These are phyloP conservation scores for Chaetura pelagica DNA, from an alignment of 2,113 vertebrate species.

Conservation along the genomic window DNA sequence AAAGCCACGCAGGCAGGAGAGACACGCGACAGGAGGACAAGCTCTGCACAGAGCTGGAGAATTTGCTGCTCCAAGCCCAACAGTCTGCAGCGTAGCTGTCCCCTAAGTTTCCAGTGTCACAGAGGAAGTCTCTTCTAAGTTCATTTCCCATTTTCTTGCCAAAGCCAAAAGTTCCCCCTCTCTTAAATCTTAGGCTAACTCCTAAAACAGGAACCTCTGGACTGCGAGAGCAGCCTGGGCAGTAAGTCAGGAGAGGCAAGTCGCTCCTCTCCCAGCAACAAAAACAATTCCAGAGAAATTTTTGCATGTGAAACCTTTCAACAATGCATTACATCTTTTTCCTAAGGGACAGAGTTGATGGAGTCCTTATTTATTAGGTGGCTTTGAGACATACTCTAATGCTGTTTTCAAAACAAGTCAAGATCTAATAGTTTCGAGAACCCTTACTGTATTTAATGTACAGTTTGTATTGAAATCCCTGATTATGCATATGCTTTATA, in stretches of 20 bases:
- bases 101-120: conserved; percentile 10
- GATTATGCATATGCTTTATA: conserved; percentile 69
- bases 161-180: background rate
- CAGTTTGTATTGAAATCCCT: conserved; percentile 58
- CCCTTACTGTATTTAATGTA: conserved; percentile 64
- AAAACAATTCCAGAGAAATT: background rate
- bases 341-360: background rate
- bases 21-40: fast-evolving
- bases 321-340: background rate
- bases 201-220: conserved; percentile 26
- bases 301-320: background rate
- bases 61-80: background rate
- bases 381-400: background rate
- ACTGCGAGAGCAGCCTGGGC: background rate
- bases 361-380: conserved; percentile 11
- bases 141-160: conserved; percentile 56
- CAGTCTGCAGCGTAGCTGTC: background rate
- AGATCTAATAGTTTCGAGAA: background rate
- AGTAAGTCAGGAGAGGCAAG: background rate
- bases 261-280: background rate
- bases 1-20: background rate
- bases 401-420: conserved; percentile 38
- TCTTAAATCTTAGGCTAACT: conserved; percentile 23
- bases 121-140: conserved; percentile 42
- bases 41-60: background rate